Base-by-base conservation (phyloP, 2,888 invertebrate genomes). In the Pseudococcus jackbeardsleyi region DNA sequence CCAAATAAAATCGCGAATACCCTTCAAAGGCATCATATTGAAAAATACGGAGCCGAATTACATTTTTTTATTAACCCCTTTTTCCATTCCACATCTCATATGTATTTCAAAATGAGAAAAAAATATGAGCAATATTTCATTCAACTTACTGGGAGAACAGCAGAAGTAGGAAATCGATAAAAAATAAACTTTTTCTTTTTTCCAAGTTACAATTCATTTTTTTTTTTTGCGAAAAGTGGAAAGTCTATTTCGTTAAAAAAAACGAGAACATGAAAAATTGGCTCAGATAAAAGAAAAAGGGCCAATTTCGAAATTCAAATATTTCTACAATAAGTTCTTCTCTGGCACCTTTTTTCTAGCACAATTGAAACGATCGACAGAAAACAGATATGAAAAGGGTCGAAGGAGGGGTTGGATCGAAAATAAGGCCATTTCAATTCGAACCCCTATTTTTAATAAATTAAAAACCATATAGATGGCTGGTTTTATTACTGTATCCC, bases 401-500 rank as follows among this genome's bases (percentile, higher is more conserved):
- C 54, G 59, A 59, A 15, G 50, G 50, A 50, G 50, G 50, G n/a
- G 17, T 17, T 12, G n/a, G 3, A n/a, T 54, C n/a, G n/a, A n/a
- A 12, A n/a, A 54, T 54, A 54, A 22, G 64, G 11, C 22, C 8
- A 64, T 64, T 33, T 3, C 26, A 33, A 33, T 33, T 19, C 64
- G 22, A 19, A 64, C 19, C 72, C 72, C 33, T 72, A 72, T 72
- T 72, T 33, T 72, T 33, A 72, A 72, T 33, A 33, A 72, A 72
- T 72, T 17, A 33, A 72, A 72, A 33, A 12, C 72, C 33, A 72
- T 72, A 72, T 33, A 64, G 22, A 64, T 64, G 64, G 64, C 22
- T 64, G 64, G 64, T 64, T 64, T 64, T 64, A 64, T 64, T 64
- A 64, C 64, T 64, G 19, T 22, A 22, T 64, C 22, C 64, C 64